These are phyloP conservation scores for Halesus radiatus DNA, from an alignment of 1,140 invertebrate species.

Conservation along the genomic window DNA sequence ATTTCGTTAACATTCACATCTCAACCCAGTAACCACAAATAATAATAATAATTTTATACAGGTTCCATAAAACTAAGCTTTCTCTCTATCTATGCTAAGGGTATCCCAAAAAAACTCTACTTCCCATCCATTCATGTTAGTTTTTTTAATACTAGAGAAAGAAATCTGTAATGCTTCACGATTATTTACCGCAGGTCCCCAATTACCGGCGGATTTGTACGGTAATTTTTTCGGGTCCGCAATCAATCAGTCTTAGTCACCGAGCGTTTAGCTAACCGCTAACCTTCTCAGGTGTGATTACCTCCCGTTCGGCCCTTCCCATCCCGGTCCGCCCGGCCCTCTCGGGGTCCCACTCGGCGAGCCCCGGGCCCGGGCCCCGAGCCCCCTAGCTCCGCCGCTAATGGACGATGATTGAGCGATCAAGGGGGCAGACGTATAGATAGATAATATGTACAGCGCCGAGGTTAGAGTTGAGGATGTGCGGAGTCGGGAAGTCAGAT, in stretches of 20 bases:
- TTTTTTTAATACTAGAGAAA: neutral
- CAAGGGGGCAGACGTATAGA: conserved; percentile 27
- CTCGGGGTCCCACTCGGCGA: neutral
- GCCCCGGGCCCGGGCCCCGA: conserved; percentile 13
- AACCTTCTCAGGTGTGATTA: conserved; percentile 42
- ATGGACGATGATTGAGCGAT: conserved; percentile 57
- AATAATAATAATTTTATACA: neutral
- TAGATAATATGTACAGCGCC: neutral
- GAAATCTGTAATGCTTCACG: neutral
- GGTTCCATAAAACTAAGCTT: neutral
- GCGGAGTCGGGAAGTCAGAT: neutral
- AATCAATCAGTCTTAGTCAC: conserved; percentile 42
- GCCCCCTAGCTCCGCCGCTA: conserved; percentile 50
- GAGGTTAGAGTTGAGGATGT: neutral
- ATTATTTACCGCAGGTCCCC: neutral
- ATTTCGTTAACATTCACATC: no score
- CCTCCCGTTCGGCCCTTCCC: neutral
- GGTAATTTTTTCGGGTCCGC: conserved; percentile 31
- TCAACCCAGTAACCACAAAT: no score
- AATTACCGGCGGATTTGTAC: conserved; percentile 22
- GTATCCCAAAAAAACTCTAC: neutral
- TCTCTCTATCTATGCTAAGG: neutral
- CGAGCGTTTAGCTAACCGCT: conserved; percentile 31
- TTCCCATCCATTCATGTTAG: neutral
- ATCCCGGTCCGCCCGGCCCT: no score